Base-by-base conservation (phyloP, 2,113 vertebrate genomes). In the Vombatus ursinus region DNA sequence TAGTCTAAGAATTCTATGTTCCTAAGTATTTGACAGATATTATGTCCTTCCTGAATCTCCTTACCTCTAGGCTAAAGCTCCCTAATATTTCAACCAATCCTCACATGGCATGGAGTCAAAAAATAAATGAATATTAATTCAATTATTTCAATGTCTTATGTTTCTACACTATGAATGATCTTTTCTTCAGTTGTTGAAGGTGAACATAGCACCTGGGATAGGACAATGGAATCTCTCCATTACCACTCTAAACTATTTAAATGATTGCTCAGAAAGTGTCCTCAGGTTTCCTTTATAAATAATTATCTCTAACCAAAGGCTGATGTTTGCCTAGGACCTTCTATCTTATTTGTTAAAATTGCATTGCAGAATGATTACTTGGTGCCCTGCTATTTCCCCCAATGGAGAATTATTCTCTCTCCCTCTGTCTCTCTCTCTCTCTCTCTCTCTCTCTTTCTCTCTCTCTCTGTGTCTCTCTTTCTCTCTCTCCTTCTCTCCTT, bases 231-330 rank as follows among this genome's bases (percentile, higher is more conserved):
- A 28, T 94, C 91, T 94, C 51, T 90, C 26, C 10, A 0, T 0
- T 0, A 0, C n/a, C 84, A 31, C 22, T 91, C 61, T 0, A 23
- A 91, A 51, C 92, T 19, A 50, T 91, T 93, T 89, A 90, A 96
- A 90, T 90, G 51, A 91, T 44, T 48, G 7, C 54, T 91, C 11
- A 28, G 54, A 31, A 93, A 50, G 7, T 90, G n/a, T 77, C 61
- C 92, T 95, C 91, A 8, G 14, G 22, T 95, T 93, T 95, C 94
- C 89, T 94, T 96, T 94, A 68, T 96, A 54, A 96, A 92, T 95
- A 95, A 53, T 89, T 92, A 48, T 92, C 96, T 95, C 0, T 50
- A 57, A 52, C 11, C n/a, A 52, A 37, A 57, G 52, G 92, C 50
- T 91, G 92, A 23, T 92, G 2, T 54, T 96, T 68, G 47, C 57